Conservation (phyloP, 2,113 vertebrate genomes). For the Stictonetta naevosa region DNA sequence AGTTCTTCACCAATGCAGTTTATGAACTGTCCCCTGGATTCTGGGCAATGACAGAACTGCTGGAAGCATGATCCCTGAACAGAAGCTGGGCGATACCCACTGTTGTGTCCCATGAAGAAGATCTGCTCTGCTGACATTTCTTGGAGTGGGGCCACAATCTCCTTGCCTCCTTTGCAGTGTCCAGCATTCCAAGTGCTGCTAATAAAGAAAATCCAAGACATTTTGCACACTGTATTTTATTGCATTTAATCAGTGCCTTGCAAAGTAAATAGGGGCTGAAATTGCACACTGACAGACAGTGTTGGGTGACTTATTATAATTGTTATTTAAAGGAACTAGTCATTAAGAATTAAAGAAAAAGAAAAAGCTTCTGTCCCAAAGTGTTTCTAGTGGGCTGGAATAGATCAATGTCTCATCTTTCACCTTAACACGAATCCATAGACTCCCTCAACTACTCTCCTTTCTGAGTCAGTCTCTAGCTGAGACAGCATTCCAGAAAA, state of each 20-base stretch:
- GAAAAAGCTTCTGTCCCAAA: constrained; percentile 15
- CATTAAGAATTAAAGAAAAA: neutral
- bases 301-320: neutral
- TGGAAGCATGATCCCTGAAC: neutral
- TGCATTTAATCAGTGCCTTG: neutral
- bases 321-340: neutral
- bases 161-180: neutral
- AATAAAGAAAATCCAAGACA: neutral
- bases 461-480: constrained; percentile 31
- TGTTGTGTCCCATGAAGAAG: neutral
- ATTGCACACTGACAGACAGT: neutral
- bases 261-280: neutral
- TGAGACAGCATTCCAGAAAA: constrained; percentile 59
- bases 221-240: neutral
- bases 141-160: neutral
- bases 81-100: neutral
- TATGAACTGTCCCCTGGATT: neutral
- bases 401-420: constrained; percentile 43
- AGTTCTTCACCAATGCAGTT: neutral
- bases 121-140: neutral
- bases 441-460: constrained; percentile 25
- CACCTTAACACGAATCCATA: constrained; percentile 46
- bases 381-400: constrained; percentile 25
- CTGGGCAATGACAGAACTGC: neutral
- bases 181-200: neutral